These are phyloP conservation scores for Bucco capensis DNA, from an alignment of 2,113 vertebrate species.

Conservation along the genomic window DNA sequence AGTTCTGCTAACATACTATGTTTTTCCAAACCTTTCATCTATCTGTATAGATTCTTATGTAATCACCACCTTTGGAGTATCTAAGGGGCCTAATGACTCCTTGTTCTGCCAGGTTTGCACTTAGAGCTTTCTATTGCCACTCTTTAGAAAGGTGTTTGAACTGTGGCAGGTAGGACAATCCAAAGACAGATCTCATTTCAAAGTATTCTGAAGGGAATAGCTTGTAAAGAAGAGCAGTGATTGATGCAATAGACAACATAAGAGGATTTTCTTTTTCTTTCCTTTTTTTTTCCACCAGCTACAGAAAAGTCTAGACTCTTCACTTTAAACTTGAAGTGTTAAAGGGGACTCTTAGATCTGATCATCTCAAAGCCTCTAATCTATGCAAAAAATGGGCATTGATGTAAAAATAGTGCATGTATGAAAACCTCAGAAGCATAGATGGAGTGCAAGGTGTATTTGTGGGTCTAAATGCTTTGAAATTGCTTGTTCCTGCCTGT, in stretches of 20 bases:
- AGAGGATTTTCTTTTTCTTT: slow-evolving; percentile 38
- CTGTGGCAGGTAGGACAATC: slow-evolving; percentile 75
- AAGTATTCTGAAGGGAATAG: slow-evolving; percentile 73
- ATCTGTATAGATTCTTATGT: slow-evolving; percentile 2
- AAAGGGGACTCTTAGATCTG: slow-evolving; percentile 57
- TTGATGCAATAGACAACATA: slow-evolving; percentile 62
- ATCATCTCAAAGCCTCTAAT: slow-evolving; percentile 49
- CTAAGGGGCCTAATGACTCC: slow-evolving; percentile 68
- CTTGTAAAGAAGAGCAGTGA: slow-evolving; percentile 63
- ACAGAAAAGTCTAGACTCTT: slow-evolving; percentile 61
- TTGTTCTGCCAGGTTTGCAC: slow-evolving; percentile 73
- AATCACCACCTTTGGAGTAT: slow-evolving; percentile 32
- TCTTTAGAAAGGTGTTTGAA: slow-evolving; percentile 79
- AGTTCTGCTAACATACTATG: slow-evolving; percentile 51
- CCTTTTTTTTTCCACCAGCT: slow-evolving; percentile 35
- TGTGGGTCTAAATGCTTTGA: slow-evolving; percentile 45
- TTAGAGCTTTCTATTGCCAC: slow-evolving; percentile 77
- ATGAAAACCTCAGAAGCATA: slow-evolving; percentile 47
- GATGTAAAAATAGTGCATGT: slow-evolving; percentile 61
- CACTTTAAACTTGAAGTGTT: slow-evolving; percentile 62
- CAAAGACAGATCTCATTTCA: slow-evolving; percentile 72
- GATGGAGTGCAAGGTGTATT: slow-evolving; percentile 36
- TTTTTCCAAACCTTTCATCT: slow-evolving; percentile 72
- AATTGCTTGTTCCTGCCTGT: slow-evolving; percentile 29
- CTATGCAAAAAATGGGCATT: slow-evolving; percentile 55